Base-by-base conservation (phyloP, 1,140 invertebrate genomes). In the Achroia grisella region DNA sequence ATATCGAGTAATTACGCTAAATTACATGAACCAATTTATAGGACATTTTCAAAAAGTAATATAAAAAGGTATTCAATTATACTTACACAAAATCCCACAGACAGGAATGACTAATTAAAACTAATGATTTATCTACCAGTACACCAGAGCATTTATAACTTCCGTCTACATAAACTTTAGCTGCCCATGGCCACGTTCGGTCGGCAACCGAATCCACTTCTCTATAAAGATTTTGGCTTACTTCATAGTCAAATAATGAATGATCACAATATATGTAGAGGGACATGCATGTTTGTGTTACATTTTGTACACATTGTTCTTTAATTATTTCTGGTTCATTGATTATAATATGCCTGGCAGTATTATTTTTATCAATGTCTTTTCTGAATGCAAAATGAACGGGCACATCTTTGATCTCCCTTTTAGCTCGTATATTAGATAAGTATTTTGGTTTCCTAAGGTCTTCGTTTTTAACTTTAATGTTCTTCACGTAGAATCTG, bases 101-200 rank as follows among this genome's bases (percentile, higher is more conserved):
- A 39, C 92, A 93, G 4, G 79, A 74, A 2, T 86, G 70, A 45
- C 87, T 89, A 1, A 91, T 86, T 12, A 93, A 48, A 27, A 93
- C 72, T 91, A 91, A 92, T 14, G 88, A 72, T 1, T 71, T 44
- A 54, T 91, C 87, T n/a, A 94, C 67, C 41, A 92, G 80, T 44
- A 89, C 84, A 1, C 91, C 92, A 9, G 89, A 83, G 63, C 92
- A 93, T 62, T 75, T 88, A 50, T 91, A 90, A 17, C 71, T 61
- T 12, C 93, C 92, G 62, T 93, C 88, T 0, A 88, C 77, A 70
- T 89, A 91, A 28, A 94, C 76, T 50, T 90, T 90, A 0, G 88
- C 91, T 48, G 90, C 76, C 93, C 93, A 94, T 0, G 92, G 92
- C 87, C 89, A 88, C 32, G 76, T 57, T 10, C 58, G 29, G 4